Evolutionary conservation across 2,113 vertebrate species (phyloP).

Genomic region (Elanus axillaris): DNA sequence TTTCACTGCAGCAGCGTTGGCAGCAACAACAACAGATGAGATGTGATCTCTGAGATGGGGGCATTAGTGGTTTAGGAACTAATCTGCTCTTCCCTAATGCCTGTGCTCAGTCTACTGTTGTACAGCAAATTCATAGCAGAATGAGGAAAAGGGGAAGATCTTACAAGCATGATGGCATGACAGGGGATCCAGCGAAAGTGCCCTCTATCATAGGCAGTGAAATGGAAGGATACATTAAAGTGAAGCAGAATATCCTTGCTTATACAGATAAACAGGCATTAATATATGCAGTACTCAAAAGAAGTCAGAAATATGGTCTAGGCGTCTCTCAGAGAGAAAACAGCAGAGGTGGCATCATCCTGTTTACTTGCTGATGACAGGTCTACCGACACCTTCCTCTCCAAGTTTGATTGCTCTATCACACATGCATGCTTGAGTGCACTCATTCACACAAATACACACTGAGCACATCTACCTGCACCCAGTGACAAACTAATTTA

Average conservation of each 20-base stretch:
- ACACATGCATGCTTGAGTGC: background rate
- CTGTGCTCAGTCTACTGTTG: background rate
- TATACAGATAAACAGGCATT: background rate
- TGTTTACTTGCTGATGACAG: background rate
- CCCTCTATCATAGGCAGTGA: background rate
- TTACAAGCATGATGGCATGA: background rate
- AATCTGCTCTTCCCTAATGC: background rate
- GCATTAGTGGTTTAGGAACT: background rate
- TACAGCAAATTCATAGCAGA: background rate
- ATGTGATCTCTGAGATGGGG: background rate
- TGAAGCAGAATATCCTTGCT: background rate
- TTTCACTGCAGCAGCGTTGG: background rate
- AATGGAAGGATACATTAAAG: background rate
- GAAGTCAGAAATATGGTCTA: background rate
- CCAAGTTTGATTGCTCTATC: background rate
- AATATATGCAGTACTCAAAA: background rate
- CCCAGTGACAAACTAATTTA: background rate
- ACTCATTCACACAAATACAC: background rate
- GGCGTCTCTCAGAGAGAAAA: background rate
- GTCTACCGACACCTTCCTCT: background rate
- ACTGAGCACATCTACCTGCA: background rate
- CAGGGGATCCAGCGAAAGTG: background rate
- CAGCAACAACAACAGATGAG: background rate
- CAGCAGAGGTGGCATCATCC: background rate
- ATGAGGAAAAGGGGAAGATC: background rate